Evolutionary conservation across 2,113 vertebrate species (phyloP).

Genomic region (Brachirus orientalis): DNA sequence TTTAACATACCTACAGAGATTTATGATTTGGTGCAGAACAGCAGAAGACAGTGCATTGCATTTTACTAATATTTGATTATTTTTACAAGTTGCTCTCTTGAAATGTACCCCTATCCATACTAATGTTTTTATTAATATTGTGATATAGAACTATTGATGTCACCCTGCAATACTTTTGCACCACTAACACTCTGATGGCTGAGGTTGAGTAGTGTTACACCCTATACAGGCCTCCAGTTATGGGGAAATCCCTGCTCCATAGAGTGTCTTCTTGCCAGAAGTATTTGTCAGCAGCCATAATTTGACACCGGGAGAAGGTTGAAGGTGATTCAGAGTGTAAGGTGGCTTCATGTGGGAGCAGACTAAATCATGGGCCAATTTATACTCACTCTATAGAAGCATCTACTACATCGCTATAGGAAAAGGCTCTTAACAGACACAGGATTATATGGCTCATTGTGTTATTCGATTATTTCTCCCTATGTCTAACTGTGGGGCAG

Average conservation of each 20-base stretch:
- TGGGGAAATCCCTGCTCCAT: slow-evolving; percentile 74
- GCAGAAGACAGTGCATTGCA: no score
- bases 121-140: background rate
- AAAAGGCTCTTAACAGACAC: slow-evolving; percentile 18
- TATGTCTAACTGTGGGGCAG: background rate
- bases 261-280: slow-evolving; percentile 66
- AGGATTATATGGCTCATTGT: background rate
- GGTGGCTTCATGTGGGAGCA: slow-evolving; percentile 39
- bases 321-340: slow-evolving; percentile 66
- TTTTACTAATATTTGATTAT: no score
- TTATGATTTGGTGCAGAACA: no score
- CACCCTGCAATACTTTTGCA: slow-evolving; percentile 1
- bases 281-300: slow-evolving; percentile 64
- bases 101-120: background rate
- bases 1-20: no score
- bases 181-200: slow-evolving; percentile 18
- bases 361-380: slow-evolving; percentile 10
- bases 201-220: slow-evolving; percentile 38
- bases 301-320: slow-evolving; percentile 73
- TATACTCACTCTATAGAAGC: slow-evolving; percentile 1
- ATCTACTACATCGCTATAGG: slow-evolving; percentile 21
- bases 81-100: no score
- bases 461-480: slow-evolving; percentile 14
- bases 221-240: slow-evolving; percentile 38
- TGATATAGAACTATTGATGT: slow-evolving; percentile 11